phyloP scores from a whole-genome alignment of 2,113 vertebrate species.

The Bolborhynchus lineola region DNA sequence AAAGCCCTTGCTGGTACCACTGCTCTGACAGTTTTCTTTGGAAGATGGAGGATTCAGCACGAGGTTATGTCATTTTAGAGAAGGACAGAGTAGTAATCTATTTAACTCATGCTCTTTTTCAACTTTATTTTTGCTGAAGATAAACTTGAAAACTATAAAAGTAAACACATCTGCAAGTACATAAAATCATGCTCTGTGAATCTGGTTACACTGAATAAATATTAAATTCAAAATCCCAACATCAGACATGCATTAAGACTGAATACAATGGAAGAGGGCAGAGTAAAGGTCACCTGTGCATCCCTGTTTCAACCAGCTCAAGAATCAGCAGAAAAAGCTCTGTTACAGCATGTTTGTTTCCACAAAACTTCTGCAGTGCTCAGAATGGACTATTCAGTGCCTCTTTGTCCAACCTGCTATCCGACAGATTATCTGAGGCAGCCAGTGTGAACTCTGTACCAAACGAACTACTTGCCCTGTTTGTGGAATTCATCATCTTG shows the following conservation, averaged over 20 bases:
- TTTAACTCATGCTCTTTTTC: background rate
- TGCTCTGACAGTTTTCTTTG: background rate
- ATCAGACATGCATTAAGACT: background rate
- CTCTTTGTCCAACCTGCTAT: background rate
- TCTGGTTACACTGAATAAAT: background rate
- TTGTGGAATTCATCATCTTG: background rate
- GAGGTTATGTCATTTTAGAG: background rate
- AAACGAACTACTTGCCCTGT: background rate
- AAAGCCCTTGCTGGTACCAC: background rate
- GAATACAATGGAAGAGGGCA: background rate
- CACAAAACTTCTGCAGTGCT: background rate
- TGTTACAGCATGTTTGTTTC: background rate
- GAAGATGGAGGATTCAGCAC: background rate
- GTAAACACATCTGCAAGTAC: background rate
- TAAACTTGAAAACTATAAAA: background rate
- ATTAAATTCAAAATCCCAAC: background rate
- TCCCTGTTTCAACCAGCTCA: background rate
- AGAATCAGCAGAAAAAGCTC: background rate
- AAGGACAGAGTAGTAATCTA: background rate
- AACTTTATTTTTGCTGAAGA: background rate
- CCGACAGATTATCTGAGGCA: background rate
- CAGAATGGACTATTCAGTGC: background rate
- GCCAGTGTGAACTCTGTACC: background rate
- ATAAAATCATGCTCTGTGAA: background rate
- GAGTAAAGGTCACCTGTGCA: background rate